These are phyloP conservation scores for Cyrtonyx montezumae DNA, from an alignment of 2,113 vertebrate genomes.

Conservation along the genomic window DNA sequence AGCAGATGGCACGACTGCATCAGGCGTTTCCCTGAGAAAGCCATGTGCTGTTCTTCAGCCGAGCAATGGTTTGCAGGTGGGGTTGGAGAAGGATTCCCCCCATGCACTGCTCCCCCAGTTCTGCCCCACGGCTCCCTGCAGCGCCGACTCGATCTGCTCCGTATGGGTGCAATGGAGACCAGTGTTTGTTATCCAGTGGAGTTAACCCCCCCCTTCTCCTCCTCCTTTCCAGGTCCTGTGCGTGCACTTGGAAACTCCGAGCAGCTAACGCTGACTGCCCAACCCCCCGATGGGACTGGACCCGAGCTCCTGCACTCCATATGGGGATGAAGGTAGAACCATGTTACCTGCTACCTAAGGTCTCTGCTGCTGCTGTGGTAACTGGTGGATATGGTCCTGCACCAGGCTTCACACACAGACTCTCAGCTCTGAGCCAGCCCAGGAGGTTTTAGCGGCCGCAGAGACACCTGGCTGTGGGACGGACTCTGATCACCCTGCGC, in stretches of 20 bases:
- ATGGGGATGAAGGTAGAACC: conserved; percentile 82
- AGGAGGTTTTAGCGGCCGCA: conserved; percentile 72
- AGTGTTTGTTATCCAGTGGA: accelerated
- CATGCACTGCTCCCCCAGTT: accelerated
- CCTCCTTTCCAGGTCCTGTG: conserved; percentile 38
- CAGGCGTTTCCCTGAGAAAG: background rate
- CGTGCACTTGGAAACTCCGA: background rate
- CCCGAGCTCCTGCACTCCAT: conserved; percentile 69
- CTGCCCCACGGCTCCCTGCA: accelerated
- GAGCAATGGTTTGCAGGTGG: background rate
- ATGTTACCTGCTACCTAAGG: conserved; percentile 71
- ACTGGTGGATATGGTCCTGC: conserved; percentile 72
- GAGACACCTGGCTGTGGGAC: conserved; percentile 62
- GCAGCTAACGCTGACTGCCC: background rate
- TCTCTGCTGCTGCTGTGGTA: conserved; percentile 64
- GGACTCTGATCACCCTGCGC: conserved; percentile 79
- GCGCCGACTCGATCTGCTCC: background rate
- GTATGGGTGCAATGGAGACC: accelerated
- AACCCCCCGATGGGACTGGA: conserved; percentile 66
- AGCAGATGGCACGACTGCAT: background rate
- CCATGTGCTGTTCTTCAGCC: background rate
- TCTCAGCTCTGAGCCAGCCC: conserved; percentile 76
- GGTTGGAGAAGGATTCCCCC: background rate
- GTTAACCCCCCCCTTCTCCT: background rate
- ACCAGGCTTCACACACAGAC: conserved; percentile 74